Conservation (phyloP, 2,888 invertebrate genomes). For the Mantis religiosa region DNA sequence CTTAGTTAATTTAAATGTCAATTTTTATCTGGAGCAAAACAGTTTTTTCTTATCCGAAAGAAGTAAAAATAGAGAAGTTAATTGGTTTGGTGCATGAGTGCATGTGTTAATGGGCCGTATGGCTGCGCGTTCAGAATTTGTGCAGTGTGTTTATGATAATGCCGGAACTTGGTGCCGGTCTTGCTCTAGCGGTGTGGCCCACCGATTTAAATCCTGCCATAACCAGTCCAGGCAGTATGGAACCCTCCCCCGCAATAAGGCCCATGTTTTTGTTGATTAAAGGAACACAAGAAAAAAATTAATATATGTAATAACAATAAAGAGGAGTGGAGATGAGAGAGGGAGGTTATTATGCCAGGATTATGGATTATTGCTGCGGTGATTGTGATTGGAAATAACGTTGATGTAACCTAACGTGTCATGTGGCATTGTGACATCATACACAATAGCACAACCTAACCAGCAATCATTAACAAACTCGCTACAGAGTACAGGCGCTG, state of each 20-base stretch:
- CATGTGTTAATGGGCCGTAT: neutral
- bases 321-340: neutral
- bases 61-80: neutral
- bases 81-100: neutral
- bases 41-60: too few relatives aligned
- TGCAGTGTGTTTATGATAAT: neutral
- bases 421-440: slow-evolving; percentile 24
- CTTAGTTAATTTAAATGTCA: too few relatives aligned
- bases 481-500: slow-evolving; percentile 12
- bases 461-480: slow-evolving; percentile 23
- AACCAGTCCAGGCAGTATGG: slow-evolving; percentile 3
- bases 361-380: slow-evolving; percentile 23
- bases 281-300: slow-evolving; percentile 16
- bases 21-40: too few relatives aligned
- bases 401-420: slow-evolving; percentile 19
- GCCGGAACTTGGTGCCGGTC: neutral
- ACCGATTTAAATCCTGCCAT: slow-evolving; percentile 16
- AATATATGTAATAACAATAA: slow-evolving; percentile 19
- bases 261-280: slow-evolving; percentile 19
- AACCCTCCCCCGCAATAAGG: neutral
- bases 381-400: slow-evolving; percentile 22
- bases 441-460: slow-evolving; percentile 16
- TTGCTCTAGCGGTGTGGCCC: neutral
- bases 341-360: slow-evolving; percentile 19
- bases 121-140: too few relatives aligned